These are phyloP conservation scores for Nyctereutes procyonoides DNA, from an alignment of 2,113 vertebrate species.

Conservation along the genomic window DNA sequence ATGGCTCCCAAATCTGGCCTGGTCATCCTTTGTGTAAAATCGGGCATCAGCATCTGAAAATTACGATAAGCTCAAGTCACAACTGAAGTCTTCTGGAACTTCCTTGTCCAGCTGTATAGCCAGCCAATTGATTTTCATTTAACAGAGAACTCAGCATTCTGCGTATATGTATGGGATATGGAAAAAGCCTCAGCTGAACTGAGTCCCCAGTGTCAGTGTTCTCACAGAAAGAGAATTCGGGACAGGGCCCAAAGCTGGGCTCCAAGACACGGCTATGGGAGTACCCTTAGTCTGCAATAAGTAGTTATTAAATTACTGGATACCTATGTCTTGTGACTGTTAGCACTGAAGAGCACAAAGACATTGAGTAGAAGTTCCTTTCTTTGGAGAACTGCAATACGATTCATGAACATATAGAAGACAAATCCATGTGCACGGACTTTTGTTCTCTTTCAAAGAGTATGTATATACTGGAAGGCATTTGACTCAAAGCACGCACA, in stretches of 20 bases:
- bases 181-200: not conserved
- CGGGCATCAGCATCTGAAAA: not conserved
- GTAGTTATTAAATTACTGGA: not conserved
- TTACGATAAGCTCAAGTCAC: not conserved
- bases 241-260: not conserved
- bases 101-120: not conserved
- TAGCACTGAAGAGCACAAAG: not conserved
- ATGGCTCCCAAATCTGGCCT: not conserved
- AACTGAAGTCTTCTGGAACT: slow-evolving; percentile 40
- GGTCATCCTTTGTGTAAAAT: not conserved
- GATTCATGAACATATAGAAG: not conserved
- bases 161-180: not conserved
- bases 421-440: not conserved
- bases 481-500: not conserved
- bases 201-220: not conserved
- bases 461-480: not conserved
- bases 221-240: not conserved
- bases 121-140: not conserved
- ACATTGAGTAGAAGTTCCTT: not conserved
- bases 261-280: not conserved
- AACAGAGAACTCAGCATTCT: slow-evolving; percentile 29
- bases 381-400: not conserved
- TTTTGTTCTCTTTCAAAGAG: not conserved
- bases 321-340: not conserved
- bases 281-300: not conserved